Base-by-base conservation (phyloP, 1,140 invertebrate species). In the Streblospio benedicti region DNA sequence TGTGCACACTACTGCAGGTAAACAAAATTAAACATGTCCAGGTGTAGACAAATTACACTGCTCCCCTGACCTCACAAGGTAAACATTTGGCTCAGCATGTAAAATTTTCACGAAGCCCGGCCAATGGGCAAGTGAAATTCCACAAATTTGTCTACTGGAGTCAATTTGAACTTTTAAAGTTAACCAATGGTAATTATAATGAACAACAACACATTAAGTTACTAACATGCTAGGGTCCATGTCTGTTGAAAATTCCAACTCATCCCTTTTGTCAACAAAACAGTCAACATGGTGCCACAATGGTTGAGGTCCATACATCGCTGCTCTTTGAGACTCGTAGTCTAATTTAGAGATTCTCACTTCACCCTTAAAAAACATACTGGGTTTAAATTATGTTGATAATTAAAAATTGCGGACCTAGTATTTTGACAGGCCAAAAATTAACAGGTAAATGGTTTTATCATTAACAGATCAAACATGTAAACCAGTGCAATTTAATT, bases 201-300 rank as follows among this genome's bases (percentile, higher is more conserved):
- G 4, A 4, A 33, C 6, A 38, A 16, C 2, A 56, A 23, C 31
- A 6, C 20, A 23, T 56, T 41, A 54, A 16, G 14, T 32, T n/a
- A 56, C 49, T 35, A 6, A 63, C 58, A 47, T 54, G 20, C 28
- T 52, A 1, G 61, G 59, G 31, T 69, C 67, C 59, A 71, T 67
- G 31, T 71, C 67, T 25, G 50, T 51, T 23, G 60, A 58, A 63
- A 87, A 97, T 35, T 85, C 81, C 2, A 94, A 71, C 52, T 90
- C 85, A 60, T 83, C 78, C 47, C 89, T 77, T n/a, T 86, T 71
- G 67, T 90, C 83, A 6, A 83, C 84, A 81, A 98, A 98, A 76
- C 95, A 98, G 61, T 91, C 87, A 9, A 93, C 76, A 79, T 98
- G 94, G 77, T 95, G 85, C 93, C 93, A 97, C 27, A 85, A 75